phyloP scores from a whole-genome alignment of 1,140 invertebrate species.

The Bombus impatiens region DNA sequence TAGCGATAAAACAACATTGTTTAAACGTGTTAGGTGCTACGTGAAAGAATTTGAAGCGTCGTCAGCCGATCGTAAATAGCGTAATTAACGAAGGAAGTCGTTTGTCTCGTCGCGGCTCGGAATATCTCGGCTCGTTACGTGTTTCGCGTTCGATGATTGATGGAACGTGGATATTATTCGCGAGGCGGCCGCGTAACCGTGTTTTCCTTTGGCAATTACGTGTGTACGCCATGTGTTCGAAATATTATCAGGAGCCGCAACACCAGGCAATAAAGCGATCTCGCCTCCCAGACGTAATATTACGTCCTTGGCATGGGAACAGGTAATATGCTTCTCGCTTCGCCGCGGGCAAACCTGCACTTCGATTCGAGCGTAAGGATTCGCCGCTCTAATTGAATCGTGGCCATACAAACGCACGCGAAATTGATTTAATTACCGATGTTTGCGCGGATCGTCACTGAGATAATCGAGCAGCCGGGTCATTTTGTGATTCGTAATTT shows the following conservation, averaged over 20 bases:
- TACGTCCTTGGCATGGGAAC: conserved; percentile 16
- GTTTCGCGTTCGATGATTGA: conserved; percentile 28
- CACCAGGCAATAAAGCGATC: conserved; percentile 36
- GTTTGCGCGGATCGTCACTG: conserved; percentile 8
- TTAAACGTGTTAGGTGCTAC: not conserved
- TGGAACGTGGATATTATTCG: conserved; percentile 38
- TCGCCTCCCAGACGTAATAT: conserved; percentile 37
- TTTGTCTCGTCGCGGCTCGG: not conserved
- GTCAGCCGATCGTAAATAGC: not conserved
- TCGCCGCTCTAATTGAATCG: conserved; percentile 53
- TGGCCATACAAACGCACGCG: conserved; percentile 7
- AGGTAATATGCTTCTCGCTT: conserved; percentile 15
- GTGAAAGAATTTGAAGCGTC: too few species aligned
- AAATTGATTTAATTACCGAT: conserved; percentile 55
- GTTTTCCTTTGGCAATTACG: conserved; percentile 46
- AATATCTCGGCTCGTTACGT: not conserved
- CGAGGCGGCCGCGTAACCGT: not conserved
- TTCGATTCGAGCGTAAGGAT: conserved; percentile 55
- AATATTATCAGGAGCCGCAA: conserved; percentile 37
- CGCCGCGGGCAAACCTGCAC: not conserved
- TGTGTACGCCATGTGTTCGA: conserved; percentile 28
- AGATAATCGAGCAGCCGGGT: not conserved
- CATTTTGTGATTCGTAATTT: not conserved
- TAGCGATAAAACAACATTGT: not conserved
- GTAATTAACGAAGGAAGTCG: conserved; percentile 25